These are phyloP conservation scores for Sminthurides bifidus DNA, from an alignment of 1,140 invertebrate genomes.

Conservation along the genomic window DNA sequence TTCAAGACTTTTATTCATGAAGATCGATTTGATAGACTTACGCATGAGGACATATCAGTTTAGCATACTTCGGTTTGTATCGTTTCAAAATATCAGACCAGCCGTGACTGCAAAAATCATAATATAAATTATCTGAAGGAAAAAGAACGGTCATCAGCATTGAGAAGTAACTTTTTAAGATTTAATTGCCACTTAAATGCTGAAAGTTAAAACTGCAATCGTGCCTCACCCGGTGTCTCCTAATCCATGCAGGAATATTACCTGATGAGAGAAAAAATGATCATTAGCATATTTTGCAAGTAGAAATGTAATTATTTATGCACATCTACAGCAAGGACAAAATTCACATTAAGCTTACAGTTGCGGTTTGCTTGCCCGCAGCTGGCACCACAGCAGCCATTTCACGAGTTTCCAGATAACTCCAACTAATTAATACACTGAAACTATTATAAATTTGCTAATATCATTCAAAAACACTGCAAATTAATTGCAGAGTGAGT, in stretches of 20 bases:
- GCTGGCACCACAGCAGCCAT: too few species aligned
- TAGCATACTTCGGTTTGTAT: conserved; percentile 68
- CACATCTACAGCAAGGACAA: neutral
- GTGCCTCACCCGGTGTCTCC: conserved; percentile 44
- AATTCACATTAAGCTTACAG: conserved; percentile 10
- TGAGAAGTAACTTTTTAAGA: neutral
- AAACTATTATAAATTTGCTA: too few species aligned
- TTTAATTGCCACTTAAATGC: too few species aligned
- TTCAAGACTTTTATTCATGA: neutral
- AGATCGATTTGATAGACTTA: conserved; percentile 39
- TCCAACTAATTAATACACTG: too few species aligned
- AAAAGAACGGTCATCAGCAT: neutral
- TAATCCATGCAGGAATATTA: conserved; percentile 49
- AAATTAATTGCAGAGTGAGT: too few species aligned
- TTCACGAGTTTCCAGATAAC: too few species aligned
- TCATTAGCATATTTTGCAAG: neutral
- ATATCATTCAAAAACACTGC: too few species aligned
- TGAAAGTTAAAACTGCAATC: neutral
- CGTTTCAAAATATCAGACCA: conserved; percentile 75
- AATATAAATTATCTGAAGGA: neutral
- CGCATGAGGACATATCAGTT: conserved; percentile 90
- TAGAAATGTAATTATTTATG: neutral
- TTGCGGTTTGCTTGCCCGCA: conserved; percentile 20
- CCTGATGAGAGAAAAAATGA: conserved; percentile 33
- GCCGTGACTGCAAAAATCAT: conserved; percentile 57